phyloP scores from a whole-genome alignment of 2,113 vertebrate genomes.

The Nothoprocta pentlandii region DNA sequence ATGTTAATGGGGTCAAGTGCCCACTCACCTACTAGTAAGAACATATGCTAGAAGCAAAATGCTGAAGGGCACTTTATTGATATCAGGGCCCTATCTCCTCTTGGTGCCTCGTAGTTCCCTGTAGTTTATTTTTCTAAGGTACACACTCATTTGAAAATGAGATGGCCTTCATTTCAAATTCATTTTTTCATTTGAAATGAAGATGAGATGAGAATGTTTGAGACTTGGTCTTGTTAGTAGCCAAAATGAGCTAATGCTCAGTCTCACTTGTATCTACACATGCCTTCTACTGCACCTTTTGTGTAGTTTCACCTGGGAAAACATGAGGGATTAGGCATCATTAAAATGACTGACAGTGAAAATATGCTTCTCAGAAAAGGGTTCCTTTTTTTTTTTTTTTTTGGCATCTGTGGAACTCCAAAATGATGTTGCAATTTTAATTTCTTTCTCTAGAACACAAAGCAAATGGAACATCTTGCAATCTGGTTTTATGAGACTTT shows the following conservation, averaged over 20 bases:
- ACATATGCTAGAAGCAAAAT: neutral
- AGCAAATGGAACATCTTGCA: neutral
- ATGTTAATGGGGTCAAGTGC: conserved; percentile 1
- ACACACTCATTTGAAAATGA: neutral
- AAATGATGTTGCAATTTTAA: neutral
- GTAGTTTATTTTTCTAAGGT: neutral
- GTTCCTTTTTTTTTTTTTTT: neutral
- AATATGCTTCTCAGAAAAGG: neutral
- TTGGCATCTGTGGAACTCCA: neutral
- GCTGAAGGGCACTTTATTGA: neutral
- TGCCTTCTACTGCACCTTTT: neutral
- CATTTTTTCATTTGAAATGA: neutral
- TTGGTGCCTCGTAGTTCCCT: neutral
- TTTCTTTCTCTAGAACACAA: neutral
- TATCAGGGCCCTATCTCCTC: neutral
- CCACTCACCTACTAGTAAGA: neutral
- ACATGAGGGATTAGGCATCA: neutral
- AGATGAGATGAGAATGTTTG: neutral
- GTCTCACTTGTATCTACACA: neutral
- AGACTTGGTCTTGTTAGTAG: neutral
- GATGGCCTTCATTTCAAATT: neutral
- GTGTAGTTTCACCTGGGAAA: neutral
- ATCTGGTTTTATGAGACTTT: conserved; percentile 8
- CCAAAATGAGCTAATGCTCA: neutral
- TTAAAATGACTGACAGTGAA: neutral